phyloP scores from a whole-genome alignment of 2,888 invertebrate species.

The Dolichomitus sp. region DNA sequence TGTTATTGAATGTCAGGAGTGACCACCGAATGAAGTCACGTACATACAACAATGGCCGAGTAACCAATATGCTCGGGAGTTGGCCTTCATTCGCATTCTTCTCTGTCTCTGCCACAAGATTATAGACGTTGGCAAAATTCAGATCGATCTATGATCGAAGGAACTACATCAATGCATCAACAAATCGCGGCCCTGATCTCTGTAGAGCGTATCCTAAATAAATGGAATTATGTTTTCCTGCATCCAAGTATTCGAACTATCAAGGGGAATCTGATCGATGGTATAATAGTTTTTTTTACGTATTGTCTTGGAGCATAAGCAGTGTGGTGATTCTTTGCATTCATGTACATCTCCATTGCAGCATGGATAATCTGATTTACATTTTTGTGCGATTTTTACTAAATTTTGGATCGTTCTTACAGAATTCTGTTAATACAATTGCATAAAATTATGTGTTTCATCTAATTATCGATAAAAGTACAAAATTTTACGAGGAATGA shows the following conservation, averaged over 20 bases:
- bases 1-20: slow-evolving; percentile 19
- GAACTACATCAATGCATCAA: slow-evolving; percentile 28
- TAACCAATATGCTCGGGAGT: slow-evolving; percentile 33
- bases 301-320: background rate
- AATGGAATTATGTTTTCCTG: slow-evolving; percentile 12
- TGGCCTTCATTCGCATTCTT: slow-evolving; percentile 35
- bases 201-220: slow-evolving; percentile 71
- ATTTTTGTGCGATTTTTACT: background rate
- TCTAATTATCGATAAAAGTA: background rate
- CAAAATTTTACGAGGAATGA: background rate
- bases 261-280: slow-evolving; percentile 12
- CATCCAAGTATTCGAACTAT: slow-evolving; percentile 2
- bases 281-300: slow-evolving; percentile 2
- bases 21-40: slow-evolving; percentile 40
- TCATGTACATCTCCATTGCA: background rate
- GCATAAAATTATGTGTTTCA: background rate
- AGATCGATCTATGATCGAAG: background rate
- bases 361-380: background rate
- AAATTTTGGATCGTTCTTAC: background rate
- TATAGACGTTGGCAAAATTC: slow-evolving; percentile 29
- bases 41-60: slow-evolving; percentile 40
- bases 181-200: slow-evolving; percentile 71
- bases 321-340: background rate
- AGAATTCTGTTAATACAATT: background rate
- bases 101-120: slow-evolving; percentile 19